Conservation (phyloP, 2,888 invertebrate genomes). For the Cryptocheilus praepositus region DNA sequence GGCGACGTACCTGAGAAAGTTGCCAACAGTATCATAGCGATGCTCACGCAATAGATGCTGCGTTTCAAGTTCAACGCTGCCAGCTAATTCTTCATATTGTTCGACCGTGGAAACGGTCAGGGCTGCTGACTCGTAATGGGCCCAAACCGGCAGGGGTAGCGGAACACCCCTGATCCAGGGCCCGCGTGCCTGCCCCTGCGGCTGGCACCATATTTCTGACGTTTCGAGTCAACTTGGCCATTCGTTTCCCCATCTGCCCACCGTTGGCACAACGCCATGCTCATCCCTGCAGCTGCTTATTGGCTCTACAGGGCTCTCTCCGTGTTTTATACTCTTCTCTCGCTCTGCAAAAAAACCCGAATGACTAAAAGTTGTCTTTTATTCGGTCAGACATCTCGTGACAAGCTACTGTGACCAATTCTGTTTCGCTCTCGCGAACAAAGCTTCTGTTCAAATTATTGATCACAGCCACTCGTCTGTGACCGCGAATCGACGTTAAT, state of each 20-base stretch:
- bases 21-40: constrained; percentile 92
- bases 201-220: constrained; percentile 77
- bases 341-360: constrained; percentile 62
- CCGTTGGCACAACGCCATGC: constrained; percentile 83
- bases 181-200: constrained; percentile 73
- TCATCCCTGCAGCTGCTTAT: constrained; percentile 78
- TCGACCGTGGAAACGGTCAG: constrained; percentile 77
- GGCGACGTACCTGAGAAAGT: constrained; percentile 80
- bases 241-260: constrained; percentile 94
- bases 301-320: constrained; percentile 76
- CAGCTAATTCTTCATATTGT: constrained; percentile 87
- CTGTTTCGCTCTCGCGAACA: no score
- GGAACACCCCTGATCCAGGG: constrained; percentile 83
- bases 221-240: constrained; percentile 98
- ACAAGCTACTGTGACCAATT: no score
- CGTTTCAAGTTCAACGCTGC: constrained; percentile 86
- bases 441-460: no score
- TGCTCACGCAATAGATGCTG: constrained; percentile 88
- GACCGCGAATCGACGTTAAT: no score
- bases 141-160: constrained; percentile 87
- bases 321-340: constrained; percentile 74
- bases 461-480: no score
- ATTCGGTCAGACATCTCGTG: no score
- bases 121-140: constrained; percentile 76
- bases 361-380: no score